Evolutionary conservation across 2,113 vertebrate genomes (phyloP).

Genomic region (Melanostigma gelatinosum): DNA sequence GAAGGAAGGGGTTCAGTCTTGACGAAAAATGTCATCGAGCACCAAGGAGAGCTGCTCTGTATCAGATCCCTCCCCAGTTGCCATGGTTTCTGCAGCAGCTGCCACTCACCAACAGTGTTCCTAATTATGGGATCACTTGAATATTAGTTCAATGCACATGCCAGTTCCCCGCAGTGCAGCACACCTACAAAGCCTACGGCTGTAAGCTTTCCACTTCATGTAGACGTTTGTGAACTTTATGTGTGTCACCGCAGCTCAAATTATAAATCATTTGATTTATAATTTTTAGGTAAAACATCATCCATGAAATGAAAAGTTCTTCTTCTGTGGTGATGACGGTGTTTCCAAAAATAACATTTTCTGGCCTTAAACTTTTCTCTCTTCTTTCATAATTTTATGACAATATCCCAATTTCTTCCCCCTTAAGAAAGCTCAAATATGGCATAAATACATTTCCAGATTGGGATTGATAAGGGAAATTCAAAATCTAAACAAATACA

Average conservation of each 20-base stretch:
- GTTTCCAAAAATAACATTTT: not conserved
- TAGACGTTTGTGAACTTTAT: not conserved
- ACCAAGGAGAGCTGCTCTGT: slow-evolving; percentile 51
- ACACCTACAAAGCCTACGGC: not conserved
- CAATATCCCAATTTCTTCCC: not conserved
- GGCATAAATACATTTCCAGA: not conserved
- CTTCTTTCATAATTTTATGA: not conserved
- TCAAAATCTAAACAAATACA: not conserved
- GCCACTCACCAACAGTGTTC: slow-evolving; percentile 63
- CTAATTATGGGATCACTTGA: slow-evolving; percentile 45
- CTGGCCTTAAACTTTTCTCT: not conserved
- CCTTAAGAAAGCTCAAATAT: not conserved
- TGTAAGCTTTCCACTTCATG: not conserved
- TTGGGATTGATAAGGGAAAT: not conserved
- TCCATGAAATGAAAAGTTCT: not conserved
- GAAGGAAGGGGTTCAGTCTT: slow-evolving; percentile 24
- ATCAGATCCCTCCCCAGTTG: slow-evolving; percentile 44
- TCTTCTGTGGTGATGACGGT: not conserved
- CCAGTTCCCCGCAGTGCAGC: not conserved
- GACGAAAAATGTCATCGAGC: slow-evolving; percentile 59
- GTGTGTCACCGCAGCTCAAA: not conserved
- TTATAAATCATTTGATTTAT: not conserved
- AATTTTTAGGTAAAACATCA: not conserved
- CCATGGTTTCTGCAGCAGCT: slow-evolving; percentile 65
- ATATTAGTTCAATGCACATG: not conserved